These are phyloP conservation scores for Numenius arquata DNA, from an alignment of 2,113 vertebrate species.

Conservation along the genomic window DNA sequence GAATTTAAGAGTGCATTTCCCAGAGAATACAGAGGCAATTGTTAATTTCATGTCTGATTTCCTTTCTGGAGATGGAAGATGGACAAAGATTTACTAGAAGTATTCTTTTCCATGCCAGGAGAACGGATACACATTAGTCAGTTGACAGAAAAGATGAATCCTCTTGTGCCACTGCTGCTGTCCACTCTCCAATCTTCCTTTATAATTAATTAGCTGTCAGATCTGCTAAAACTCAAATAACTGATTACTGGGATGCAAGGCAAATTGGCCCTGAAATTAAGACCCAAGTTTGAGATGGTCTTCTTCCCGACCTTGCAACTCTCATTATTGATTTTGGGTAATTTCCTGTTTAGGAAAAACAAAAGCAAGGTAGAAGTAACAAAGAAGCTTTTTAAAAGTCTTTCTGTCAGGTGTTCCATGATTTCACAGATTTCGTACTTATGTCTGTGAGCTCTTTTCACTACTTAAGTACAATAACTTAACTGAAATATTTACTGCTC, in stretches of 20 bases:
- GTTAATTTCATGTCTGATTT: slow-evolving; percentile 75
- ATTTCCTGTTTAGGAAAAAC: slow-evolving; percentile 59
- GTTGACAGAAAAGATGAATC: slow-evolving; percentile 70
- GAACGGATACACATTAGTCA: slow-evolving; percentile 46
- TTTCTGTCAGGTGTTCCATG: background rate
- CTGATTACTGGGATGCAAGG: slow-evolving; percentile 39
- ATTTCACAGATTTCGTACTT: background rate
- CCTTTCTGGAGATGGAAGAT: slow-evolving; percentile 51
- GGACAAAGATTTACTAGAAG: slow-evolving; percentile 68
- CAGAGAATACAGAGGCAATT: slow-evolving; percentile 65
- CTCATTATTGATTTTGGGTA: slow-evolving; percentile 71
- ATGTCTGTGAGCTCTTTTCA: accelerated
- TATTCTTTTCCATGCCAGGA: slow-evolving; percentile 12
- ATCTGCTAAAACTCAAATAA: slow-evolving; percentile 59
- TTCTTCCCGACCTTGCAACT: slow-evolving; percentile 67
- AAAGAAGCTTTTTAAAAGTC: background rate
- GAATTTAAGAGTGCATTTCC: slow-evolving; percentile 45
- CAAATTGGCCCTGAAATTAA: slow-evolving; percentile 77
- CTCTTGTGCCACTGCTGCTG: slow-evolving; percentile 39
- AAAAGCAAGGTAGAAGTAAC: background rate
- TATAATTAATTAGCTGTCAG: slow-evolving; percentile 82
- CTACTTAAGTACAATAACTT: background rate
- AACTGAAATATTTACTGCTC: background rate
- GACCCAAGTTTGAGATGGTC: slow-evolving; percentile 46
- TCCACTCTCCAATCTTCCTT: slow-evolving; percentile 60